Conservation (phyloP, 2,888 invertebrate genomes). For the Cremastinae sp. region DNA sequence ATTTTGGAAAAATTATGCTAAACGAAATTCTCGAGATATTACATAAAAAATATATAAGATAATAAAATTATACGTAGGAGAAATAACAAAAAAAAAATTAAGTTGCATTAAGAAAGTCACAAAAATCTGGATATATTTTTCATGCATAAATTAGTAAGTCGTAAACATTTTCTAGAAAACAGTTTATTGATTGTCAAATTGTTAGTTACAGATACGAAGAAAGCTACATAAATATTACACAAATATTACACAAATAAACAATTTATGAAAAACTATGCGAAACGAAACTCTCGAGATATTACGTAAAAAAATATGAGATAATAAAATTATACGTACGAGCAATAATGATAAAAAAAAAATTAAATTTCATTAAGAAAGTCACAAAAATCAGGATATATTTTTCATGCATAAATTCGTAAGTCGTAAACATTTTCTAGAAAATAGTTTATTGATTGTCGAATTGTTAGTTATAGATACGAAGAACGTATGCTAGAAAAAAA, state of each 20-base stretch:
- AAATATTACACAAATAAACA: no score
- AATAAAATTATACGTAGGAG: no score
- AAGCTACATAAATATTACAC: no score
- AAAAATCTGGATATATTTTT: not conserved
- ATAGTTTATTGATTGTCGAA: slow-evolving; percentile 57
- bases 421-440: slow-evolving; percentile 48
- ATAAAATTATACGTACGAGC: no score
- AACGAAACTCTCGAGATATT: no score
- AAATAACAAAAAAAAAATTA: slow-evolving; percentile 15
- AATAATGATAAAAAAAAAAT: slow-evolving; percentile 7
- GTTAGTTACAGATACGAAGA: slow-evolving; percentile 22
- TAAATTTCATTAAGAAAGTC: not conserved
- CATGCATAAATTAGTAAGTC: not conserved
- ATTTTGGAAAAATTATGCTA: no score
- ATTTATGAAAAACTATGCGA: no score
- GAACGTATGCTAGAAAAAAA: slow-evolving; percentile 38
- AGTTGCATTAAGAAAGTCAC: not conserved
- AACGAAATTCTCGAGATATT: no score
- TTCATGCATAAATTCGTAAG: not conserved
- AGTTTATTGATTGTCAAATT: slow-evolving; percentile 58
- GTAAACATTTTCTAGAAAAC: slow-evolving; percentile 51
- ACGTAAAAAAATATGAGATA: no score
- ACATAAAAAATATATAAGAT: no score
- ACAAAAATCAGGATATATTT: not conserved
- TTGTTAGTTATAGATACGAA: slow-evolving; percentile 26